phyloP scores from a whole-genome alignment of 2,797 vertebrate species.

The Leucoraja ocellata region DNA sequence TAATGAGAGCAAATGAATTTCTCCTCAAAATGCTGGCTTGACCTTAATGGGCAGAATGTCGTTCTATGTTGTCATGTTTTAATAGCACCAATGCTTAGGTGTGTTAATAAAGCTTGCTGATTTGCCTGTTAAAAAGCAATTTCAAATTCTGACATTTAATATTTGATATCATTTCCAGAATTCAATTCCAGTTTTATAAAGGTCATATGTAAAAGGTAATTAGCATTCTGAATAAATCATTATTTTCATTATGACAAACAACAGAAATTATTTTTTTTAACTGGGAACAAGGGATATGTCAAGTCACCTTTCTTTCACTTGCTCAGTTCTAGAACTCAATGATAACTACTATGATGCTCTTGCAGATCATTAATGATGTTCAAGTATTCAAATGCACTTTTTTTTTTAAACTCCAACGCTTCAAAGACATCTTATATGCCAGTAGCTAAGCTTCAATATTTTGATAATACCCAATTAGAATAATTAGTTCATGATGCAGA shows the following conservation, averaged over 20 bases:
- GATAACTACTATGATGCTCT: slow-evolving; percentile 21
- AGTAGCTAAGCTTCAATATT: neutral
- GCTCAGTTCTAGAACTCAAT: slow-evolving; percentile 4
- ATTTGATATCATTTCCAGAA: neutral
- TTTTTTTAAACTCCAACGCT: neutral
- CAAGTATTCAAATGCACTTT: neutral
- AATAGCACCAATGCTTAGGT: neutral
- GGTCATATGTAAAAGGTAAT: neutral
- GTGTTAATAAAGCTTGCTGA: neutral
- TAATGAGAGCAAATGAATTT: too few species aligned
- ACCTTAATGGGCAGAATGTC: too few species aligned
- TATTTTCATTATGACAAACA: neutral
- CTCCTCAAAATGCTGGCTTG: too few species aligned
- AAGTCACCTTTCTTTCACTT: neutral
- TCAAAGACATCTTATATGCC: slow-evolving; percentile 3
- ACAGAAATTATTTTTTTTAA: neutral
- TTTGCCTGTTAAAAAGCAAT: too few species aligned
- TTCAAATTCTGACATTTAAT: neutral
- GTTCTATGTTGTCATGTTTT: too few species aligned
- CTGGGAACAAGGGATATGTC: neutral
- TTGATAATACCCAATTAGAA: slow-evolving; percentile 19
- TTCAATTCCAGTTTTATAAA: neutral
- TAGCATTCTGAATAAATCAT: neutral
- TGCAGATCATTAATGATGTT: slow-evolving; percentile 10
- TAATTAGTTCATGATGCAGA: slow-evolving; percentile 15